phyloP scores from a whole-genome alignment of 2,797 vertebrate species.

The Xenopus petersii region DNA sequence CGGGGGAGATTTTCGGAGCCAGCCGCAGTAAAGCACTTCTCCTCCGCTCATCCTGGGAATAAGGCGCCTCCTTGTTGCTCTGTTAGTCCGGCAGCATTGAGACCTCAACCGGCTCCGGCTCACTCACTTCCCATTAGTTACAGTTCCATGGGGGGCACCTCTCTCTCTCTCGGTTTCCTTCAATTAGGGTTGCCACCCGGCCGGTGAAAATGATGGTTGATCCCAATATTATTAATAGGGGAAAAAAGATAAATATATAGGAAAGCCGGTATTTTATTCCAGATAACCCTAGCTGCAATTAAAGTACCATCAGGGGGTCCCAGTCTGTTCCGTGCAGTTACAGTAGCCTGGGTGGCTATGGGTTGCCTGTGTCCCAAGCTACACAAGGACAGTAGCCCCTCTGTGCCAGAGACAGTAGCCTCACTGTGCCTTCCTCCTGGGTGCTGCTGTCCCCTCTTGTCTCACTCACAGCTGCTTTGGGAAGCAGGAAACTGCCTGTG shows the following conservation, averaged over 20 bases:
- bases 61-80: too few relatives aligned
- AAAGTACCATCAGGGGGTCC: too few relatives aligned
- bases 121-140: too few relatives aligned
- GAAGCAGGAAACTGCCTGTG: slow-evolving; percentile 53
- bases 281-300: too few relatives aligned
- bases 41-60: slow-evolving; percentile 83
- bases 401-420: slow-evolving; percentile 17
- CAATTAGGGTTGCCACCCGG: too few relatives aligned
- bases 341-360: background rate
- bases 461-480: slow-evolving; percentile 45
- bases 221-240: too few relatives aligned
- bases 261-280: too few relatives aligned
- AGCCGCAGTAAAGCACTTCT: slow-evolving; percentile 89
- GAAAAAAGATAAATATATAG: too few relatives aligned
- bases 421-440: slow-evolving; percentile 24
- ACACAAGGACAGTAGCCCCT: slow-evolving; percentile 15
- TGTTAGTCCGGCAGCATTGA: slow-evolving; percentile 22
- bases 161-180: too few relatives aligned
- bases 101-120: background rate
- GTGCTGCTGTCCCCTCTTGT: slow-evolving; percentile 21
- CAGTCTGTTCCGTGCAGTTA: background rate
- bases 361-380: too few relatives aligned
- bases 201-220: too few relatives aligned
- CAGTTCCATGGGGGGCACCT: background rate
- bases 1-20: slow-evolving; percentile 96